These are phyloP conservation scores for Dipus sagitta DNA, from an alignment of 2,797 vertebrate genomes.

Conservation along the genomic window DNA sequence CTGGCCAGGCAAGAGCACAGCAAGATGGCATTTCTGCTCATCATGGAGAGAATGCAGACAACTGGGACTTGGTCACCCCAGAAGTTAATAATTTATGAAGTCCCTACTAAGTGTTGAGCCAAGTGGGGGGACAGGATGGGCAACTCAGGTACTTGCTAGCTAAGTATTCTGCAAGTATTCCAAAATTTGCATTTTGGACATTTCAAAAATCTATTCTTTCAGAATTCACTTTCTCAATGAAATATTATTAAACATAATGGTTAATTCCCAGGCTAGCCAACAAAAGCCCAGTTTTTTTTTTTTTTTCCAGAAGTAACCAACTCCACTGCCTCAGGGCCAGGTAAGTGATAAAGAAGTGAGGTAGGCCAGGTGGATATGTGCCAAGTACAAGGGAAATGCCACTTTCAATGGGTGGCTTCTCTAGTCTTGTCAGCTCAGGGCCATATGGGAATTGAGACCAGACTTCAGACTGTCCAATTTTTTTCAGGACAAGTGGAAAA, in stretches of 20 bases:
- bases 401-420: not conserved
- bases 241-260: slow-evolving; percentile 22
- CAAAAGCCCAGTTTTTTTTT: slow-evolving; percentile 28
- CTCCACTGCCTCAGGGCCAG: not conserved
- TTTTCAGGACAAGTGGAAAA: not conserved
- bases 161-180: not conserved
- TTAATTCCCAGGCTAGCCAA: slow-evolving; percentile 17
- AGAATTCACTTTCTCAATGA: slow-evolving; percentile 25
- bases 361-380: not conserved
- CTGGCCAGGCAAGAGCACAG: not conserved
- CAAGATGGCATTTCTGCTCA: slow-evolving; percentile 18
- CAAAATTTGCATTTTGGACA: not conserved
- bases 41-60: not conserved
- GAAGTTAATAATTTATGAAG: not conserved
- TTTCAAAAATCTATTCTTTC: slow-evolving; percentile 4
- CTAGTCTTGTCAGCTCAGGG: not conserved
- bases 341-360: not conserved
- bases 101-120: slow-evolving; percentile 13
- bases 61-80: not conserved
- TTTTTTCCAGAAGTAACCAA: not conserved
- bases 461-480: not conserved
- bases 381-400: not conserved
- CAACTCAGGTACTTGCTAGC: not conserved
- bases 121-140: not conserved
- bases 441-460: not conserved